Percentiles rank a stretch among this genome's conserved stretches.
phyloP scores from a whole-genome alignment of 1,140 invertebrate genomes.

The Belonocnema kinseyi region DNA sequence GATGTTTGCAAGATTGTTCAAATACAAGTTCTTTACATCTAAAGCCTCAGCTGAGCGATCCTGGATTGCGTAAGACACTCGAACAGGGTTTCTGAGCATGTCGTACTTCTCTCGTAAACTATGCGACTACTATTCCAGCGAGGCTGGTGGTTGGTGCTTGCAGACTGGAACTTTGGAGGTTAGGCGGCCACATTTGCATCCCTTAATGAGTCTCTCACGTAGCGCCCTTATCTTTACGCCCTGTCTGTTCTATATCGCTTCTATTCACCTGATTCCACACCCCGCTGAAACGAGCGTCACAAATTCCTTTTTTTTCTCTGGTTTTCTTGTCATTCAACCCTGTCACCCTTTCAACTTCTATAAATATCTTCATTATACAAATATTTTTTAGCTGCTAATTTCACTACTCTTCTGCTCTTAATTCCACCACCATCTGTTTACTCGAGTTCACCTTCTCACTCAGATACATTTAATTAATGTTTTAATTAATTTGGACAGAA shows the following conservation, averaged over 20 bases:
- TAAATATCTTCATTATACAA: too few species aligned
- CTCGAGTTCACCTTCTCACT: too few species aligned
- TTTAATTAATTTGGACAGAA: background rate
- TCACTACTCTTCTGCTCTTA: too few species aligned
- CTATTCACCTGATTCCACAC: constrained; percentile 25
- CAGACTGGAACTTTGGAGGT: constrained; percentile 59
- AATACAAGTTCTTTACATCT: background rate
- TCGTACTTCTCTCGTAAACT: constrained; percentile 57
- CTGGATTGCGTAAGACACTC: constrained; percentile 39
- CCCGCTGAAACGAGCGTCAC: constrained; percentile 43
- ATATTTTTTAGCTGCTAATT: too few species aligned
- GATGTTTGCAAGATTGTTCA: background rate
- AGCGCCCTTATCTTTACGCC: constrained; percentile 67
- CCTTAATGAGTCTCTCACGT: constrained; percentile 73
- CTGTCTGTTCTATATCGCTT: constrained; percentile 40
- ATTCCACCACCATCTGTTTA: too few species aligned
- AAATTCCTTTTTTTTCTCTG: constrained; percentile 52
- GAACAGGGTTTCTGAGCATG: constrained; percentile 57
- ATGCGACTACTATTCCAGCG: constrained; percentile 48
- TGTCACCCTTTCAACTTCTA: background rate
- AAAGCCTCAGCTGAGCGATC: background rate
- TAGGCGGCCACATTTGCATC: constrained; percentile 70
- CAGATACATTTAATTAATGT: background rate
- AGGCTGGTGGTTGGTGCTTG: constrained; percentile 47
- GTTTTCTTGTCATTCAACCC: constrained; percentile 64